Evolutionary conservation across 2,797 vertebrate species (phyloP).

Genomic region (Hydrocynus forskahlii): DNA sequence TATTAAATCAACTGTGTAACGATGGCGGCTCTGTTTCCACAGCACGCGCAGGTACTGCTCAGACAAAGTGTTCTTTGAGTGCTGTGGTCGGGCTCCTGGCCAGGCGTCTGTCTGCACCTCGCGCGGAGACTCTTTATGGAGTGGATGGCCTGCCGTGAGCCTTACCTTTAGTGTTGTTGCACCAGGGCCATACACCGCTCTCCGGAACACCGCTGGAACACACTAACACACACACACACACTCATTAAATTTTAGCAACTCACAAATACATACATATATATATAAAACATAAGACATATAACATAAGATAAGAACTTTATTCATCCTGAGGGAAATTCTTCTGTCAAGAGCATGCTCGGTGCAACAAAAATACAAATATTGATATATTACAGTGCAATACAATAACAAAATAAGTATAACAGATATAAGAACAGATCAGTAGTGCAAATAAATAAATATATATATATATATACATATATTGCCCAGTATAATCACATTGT

Average conservation of each 20-base stretch:
- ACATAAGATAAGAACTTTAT: no score
- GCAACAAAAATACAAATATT: no score
- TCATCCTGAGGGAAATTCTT: no score
- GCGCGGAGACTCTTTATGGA: conserved; percentile 70
- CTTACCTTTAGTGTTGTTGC: conserved; percentile 72
- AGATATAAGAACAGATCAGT: no score
- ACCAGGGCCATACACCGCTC: conserved; percentile 66
- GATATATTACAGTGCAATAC: no score
- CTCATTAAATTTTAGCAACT: not conserved
- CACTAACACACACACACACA: conserved; percentile 8
- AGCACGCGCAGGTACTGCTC: conserved; percentile 71
- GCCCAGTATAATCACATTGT: no score
- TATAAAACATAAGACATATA: not conserved
- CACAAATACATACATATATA: not conserved
- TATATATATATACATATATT: no score
- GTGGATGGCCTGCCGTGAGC: conserved; percentile 58
- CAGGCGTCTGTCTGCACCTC: conserved; percentile 79
- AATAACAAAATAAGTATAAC: no score
- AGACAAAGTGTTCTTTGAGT: conserved; percentile 79
- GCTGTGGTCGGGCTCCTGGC: conserved; percentile 71
- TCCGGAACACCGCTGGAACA: conserved; percentile 55
- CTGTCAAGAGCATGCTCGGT: no score
- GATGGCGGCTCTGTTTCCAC: conserved; percentile 68
- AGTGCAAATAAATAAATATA: no score
- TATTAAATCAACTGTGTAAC: conserved; percentile 74